phyloP scores from a whole-genome alignment of 1,140 invertebrate species.

The Holotrichia oblita region DNA sequence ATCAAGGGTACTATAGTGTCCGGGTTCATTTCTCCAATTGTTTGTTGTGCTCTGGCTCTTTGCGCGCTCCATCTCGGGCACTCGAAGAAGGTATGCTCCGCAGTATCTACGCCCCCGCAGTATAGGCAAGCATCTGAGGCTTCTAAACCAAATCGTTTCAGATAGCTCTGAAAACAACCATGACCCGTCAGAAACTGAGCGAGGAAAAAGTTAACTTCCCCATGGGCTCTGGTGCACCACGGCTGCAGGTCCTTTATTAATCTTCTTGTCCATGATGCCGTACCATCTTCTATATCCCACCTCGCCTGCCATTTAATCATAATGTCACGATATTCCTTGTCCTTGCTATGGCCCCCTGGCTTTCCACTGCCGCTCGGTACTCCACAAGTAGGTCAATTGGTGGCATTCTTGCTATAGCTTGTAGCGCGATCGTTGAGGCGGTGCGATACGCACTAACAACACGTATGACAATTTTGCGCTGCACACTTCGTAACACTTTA shows the following conservation, averaged over 20 bases:
- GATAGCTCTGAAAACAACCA: too few species aligned
- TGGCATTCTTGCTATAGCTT: background rate
- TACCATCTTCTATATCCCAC: background rate
- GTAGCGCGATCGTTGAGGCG: too few species aligned
- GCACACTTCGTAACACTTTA: background rate
- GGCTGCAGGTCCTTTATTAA: background rate
- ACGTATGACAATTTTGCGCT: background rate
- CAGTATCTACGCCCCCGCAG: background rate
- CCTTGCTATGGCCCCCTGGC: constrained; percentile 9
- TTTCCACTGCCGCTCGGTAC: background rate
- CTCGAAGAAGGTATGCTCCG: background rate
- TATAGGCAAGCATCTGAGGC: background rate
- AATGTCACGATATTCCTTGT: background rate
- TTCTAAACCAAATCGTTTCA: too few species aligned
- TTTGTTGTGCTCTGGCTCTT: background rate
- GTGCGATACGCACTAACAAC: too few species aligned
- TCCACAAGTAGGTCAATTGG: background rate
- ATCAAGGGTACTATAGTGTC: background rate
- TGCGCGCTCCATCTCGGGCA: background rate
- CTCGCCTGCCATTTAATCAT: background rate
- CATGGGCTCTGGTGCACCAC: background rate
- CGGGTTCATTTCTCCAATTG: background rate
- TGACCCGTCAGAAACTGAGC: background rate
- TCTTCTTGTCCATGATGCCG: background rate
- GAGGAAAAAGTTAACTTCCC: background rate